Conservation (phyloP, 37 sponge, comb jelly and placozoan genomes). For the Amphimedon queenslandica region DNA sequence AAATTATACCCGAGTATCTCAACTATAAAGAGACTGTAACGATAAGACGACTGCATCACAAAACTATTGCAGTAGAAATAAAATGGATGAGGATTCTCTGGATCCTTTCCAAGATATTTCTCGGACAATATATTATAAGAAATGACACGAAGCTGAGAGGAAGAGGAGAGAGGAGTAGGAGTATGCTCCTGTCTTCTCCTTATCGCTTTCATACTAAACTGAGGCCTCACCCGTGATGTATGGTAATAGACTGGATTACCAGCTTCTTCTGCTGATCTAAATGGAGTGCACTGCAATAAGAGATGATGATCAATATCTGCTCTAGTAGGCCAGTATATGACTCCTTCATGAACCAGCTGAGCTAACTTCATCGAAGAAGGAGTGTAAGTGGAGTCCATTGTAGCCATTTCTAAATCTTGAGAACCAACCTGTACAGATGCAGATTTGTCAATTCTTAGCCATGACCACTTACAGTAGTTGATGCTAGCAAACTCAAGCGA, state of each 20-base stretch:
- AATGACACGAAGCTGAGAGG: conserved; percentile 60
- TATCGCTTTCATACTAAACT: conserved; percentile 12
- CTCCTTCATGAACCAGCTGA: neutral
- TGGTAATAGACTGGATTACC: conserved; percentile 6
- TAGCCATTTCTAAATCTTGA: neutral
- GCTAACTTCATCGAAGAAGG: neutral
- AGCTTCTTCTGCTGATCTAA: conserved; percentile 8
- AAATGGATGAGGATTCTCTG: conserved; percentile 25
- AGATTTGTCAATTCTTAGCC: conserved; percentile 24
- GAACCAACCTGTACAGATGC: neutral
- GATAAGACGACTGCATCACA: conserved; percentile 62
- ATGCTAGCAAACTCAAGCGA: conserved; percentile 50
- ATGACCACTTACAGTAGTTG: conserved; percentile 43
- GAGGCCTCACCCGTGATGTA: conserved; percentile 10
- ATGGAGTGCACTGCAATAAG: conserved; percentile 58
- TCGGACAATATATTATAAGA: conserved; percentile 85
- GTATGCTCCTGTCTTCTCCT: conserved; percentile 40
- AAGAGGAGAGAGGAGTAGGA: conserved; percentile 11
- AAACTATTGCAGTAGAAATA: conserved; percentile 71
- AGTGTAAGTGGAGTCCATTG: neutral
- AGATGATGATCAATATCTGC: conserved; percentile 48
- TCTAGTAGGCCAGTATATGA: conserved; percentile 53
- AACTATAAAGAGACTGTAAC: conserved; percentile 58
- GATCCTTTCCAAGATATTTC: conserved; percentile 29
- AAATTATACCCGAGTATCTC: conserved; percentile 80